Evolutionary conservation across 2,888 invertebrate genomes (phyloP).

Genomic region (Melipona beecheii): DNA sequence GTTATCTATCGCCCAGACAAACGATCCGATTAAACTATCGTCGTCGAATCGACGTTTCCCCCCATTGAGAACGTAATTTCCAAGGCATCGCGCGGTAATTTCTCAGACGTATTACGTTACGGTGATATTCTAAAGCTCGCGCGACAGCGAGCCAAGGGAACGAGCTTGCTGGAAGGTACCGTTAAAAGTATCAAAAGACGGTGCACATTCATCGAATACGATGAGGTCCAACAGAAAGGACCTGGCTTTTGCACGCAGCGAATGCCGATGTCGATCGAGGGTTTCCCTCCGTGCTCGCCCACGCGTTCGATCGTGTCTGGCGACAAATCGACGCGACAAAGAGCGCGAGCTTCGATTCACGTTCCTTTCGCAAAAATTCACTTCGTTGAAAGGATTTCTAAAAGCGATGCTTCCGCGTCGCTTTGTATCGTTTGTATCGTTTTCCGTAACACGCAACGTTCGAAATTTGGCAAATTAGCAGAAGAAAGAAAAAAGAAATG

Average conservation of each 20-base stretch:
- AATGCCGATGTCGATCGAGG: conserved; percentile 42
- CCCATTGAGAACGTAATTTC: not conserved
- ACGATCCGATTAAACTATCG: not conserved
- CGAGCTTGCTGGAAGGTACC: conserved; percentile 25
- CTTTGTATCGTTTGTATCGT: no score
- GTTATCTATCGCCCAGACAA: no score
- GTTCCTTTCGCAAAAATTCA: no score
- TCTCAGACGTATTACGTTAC: conserved; percentile 26
- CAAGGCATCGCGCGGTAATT: not conserved
- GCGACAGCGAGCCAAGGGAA: not conserved
- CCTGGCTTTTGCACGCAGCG: conserved; percentile 2
- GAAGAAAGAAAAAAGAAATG: no score
- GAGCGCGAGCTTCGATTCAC: no score
- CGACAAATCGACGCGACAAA: no score
- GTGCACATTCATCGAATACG: conserved; percentile 33
- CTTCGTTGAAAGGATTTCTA: no score
- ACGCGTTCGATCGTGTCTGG: conserved; percentile 62
- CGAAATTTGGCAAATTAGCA: no score
- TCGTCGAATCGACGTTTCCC: not conserved
- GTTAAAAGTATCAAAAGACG: conserved; percentile 50
- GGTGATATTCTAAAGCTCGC: conserved; percentile 12
- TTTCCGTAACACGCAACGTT: no score
- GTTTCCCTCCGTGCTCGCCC: conserved; percentile 50
- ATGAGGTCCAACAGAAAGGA: conserved; percentile 22
- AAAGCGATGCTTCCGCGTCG: no score